Base-by-base conservation (phyloP, 2,113 vertebrate species). In the Pygoscelis adeliae region DNA sequence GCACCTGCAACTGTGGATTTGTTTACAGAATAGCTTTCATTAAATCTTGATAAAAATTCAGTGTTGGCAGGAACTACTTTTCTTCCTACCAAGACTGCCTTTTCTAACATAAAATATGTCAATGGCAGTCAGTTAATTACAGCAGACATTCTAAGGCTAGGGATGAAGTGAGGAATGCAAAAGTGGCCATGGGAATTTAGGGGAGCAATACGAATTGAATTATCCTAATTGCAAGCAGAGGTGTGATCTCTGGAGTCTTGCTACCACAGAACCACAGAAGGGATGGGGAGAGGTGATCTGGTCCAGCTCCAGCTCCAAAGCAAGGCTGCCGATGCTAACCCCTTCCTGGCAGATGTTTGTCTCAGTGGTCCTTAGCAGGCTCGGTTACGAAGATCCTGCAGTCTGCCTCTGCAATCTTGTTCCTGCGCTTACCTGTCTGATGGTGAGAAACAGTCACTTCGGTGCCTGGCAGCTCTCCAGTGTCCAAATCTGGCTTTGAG, bases 301-400 rank as follows among this genome's bases (percentile, higher is more conserved):
- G 12, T 62, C 58, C 52, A 85, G 34, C 3, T 76, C 10, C 26
- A 40, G 73, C 30, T 71, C 32, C 82, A 85, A 56, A 90, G 34
- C 22, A 84, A 84, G 29, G 53, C 47, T 77, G 47, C 38, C 1
- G 1, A 27, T 59, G 47, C n/a, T 53, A 34, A 16, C 4, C 21
- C 34, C 14, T 12, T 30, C 25, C 65, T 17, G 13, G 47, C 42
- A 78, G 69, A 36, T 55, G 36, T 21, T 82, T 55, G 30, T 62
- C 40, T 65, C 58, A 49, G 71, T 2, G 2, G 30, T 59, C 44
- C 79, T 52, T 36, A 23, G 34, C 19, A 26, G 56, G 29, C 6
- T 42, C 8, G 18, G 16, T 66, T 55, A 87, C 0, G 0, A 61
- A 71, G 42, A 78, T 58, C 34, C 46, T 1, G 1, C 29, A 26